Evolutionary conservation across 30 jellyfish, hydroid and myxozoan genomes (phyloP).

Genomic region (Turritopsis rubra): DNA sequence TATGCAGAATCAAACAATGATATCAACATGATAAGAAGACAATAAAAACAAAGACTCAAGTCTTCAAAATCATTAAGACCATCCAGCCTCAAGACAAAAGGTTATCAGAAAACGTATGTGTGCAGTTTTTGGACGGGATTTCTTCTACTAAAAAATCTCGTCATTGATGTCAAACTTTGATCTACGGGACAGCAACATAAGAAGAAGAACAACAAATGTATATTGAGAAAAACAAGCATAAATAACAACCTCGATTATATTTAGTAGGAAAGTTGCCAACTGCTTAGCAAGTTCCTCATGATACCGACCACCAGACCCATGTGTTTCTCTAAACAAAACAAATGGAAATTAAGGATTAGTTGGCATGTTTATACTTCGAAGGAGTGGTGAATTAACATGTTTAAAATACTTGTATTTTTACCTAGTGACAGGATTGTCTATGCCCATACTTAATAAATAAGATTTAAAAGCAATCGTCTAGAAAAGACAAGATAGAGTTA

Average conservation of each 20-base stretch:
- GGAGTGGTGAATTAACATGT: neutral
- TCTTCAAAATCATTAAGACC: no score
- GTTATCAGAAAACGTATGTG: no score
- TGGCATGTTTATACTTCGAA: neutral
- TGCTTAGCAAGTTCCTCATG: conserved; percentile 87
- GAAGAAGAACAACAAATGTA: neutral
- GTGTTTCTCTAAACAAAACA: conserved; percentile 56
- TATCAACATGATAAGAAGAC: neutral
- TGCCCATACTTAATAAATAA: conserved; percentile 91
- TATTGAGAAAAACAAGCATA: no score
- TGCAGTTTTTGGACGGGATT: no score
- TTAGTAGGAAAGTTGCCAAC: conserved; percentile 63
- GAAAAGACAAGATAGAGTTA: neutral
- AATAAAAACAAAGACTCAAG: no score
- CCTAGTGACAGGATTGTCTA: conserved; percentile 92
- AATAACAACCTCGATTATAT: conserved; percentile 49
- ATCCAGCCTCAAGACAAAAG: no score
- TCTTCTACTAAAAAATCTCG: no score
- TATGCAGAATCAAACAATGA: neutral
- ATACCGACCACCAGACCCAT: conserved; percentile 78
- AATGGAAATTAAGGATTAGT: neutral
- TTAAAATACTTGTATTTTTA: neutral
- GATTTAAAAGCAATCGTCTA: conserved; percentile 81
- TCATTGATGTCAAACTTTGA: no score
- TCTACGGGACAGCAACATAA: neutral